phyloP scores from a whole-genome alignment of 2,113 vertebrate species.

The Macheiramphus alcinus region DNA sequence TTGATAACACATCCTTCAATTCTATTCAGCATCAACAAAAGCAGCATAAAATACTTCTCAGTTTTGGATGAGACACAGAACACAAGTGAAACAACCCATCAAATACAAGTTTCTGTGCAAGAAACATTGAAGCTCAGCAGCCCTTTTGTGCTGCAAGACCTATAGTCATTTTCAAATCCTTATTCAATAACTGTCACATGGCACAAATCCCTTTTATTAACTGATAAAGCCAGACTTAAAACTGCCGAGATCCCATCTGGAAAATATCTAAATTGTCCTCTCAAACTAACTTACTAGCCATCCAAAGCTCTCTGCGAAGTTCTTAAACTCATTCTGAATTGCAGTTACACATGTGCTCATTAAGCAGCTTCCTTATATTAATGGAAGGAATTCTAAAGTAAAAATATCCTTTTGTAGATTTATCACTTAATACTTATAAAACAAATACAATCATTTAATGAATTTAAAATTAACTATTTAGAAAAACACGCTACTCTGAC shows the following conservation, averaged over 20 bases:
- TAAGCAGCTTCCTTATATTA: not conserved
- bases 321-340: not conserved
- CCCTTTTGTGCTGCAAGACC: not conserved
- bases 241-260: not conserved
- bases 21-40: not conserved
- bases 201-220: not conserved
- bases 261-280: not conserved
- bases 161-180: not conserved
- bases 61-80: not conserved
- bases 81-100: not conserved
- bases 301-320: not conserved
- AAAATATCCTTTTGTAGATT: not conserved
- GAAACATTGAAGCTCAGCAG: not conserved
- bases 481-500: not conserved
- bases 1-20: not conserved
- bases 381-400: not conserved
- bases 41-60: not conserved
- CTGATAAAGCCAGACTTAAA: not conserved
- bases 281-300: not conserved
- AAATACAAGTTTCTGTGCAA: not conserved
- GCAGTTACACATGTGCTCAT: not conserved
- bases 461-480: not conserved
- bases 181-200: not conserved
- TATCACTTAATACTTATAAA: not conserved
- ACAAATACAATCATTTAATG: not conserved